Evolutionary conservation across 1,140 invertebrate species (phyloP).

Genomic region (Diorhabda elongata): DNA sequence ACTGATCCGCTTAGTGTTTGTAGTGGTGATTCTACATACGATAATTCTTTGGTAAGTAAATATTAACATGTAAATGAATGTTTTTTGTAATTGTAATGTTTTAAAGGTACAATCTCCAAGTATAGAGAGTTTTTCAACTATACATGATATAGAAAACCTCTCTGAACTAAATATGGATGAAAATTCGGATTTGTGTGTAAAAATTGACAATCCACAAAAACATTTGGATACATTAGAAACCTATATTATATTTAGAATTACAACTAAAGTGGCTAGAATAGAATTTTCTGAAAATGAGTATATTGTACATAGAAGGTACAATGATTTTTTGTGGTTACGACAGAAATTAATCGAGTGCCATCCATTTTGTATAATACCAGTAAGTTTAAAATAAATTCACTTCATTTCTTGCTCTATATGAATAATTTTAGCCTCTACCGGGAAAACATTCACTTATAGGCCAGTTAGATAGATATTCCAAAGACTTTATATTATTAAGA

Average conservation of each 20-base stretch:
- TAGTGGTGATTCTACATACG: slow-evolving; percentile 35
- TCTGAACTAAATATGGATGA: slow-evolving; percentile 54
- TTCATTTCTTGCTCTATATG: not conserved
- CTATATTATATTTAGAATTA: slow-evolving; percentile 69
- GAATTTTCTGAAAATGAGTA: slow-evolving; percentile 66
- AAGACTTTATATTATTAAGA: slow-evolving; percentile 67
- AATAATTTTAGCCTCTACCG: slow-evolving; percentile 61
- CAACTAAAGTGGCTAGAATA: slow-evolving; percentile 62
- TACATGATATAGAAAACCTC: slow-evolving; percentile 55
- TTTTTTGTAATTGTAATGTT: slow-evolving; percentile 24
- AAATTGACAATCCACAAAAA: slow-evolving; percentile 76
- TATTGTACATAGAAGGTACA: slow-evolving; percentile 66
- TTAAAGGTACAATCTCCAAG: slow-evolving; percentile 55
- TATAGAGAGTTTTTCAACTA: slow-evolving; percentile 59
- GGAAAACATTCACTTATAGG: slow-evolving; percentile 68
- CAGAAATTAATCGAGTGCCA: slow-evolving; percentile 63
- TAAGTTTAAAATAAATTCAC: slow-evolving; percentile 43
- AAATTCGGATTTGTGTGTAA: slow-evolving; percentile 60
- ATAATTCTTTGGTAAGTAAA: slow-evolving; percentile 41
- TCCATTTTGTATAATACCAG: slow-evolving; percentile 67
- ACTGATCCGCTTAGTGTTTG: slow-evolving; percentile 35
- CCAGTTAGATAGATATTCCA: slow-evolving; percentile 69
- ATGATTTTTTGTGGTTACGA: slow-evolving; percentile 72
- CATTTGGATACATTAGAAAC: slow-evolving; percentile 71
- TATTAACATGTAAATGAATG: slow-evolving; percentile 11